A percentile compares a stretch with the other conserved stretches of the same genome.
Evolutionary conservation across 2,113 vertebrate species (phyloP).

Genomic region (Bubo blakistoni): DNA sequence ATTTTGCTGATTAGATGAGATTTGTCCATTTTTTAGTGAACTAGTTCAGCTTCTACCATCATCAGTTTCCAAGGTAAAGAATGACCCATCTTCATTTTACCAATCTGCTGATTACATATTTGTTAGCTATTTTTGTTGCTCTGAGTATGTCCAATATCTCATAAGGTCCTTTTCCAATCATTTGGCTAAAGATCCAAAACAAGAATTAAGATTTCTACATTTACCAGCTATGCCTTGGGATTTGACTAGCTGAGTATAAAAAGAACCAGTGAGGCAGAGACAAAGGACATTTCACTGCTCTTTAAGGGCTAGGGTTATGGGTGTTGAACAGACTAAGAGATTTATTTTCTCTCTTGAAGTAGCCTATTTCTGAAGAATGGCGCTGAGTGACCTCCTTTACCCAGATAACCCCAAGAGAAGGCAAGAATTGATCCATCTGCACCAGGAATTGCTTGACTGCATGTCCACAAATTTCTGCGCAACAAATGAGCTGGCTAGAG

Average conservation of each 20-base stretch:
- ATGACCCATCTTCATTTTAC: not conserved
- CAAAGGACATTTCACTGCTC: not conserved
- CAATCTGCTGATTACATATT: not conserved
- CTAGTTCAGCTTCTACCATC: not conserved
- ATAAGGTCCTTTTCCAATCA: not conserved
- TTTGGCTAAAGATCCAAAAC: not conserved
- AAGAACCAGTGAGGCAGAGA: not conserved
- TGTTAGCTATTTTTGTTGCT: not conserved
- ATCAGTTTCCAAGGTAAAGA: not conserved
- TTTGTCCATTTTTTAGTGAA: not conserved
- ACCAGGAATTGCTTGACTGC: slow-evolving; percentile 70
- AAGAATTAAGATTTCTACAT: not conserved
- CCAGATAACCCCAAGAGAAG: slow-evolving; percentile 74
- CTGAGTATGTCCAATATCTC: not conserved
- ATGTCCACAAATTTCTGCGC: slow-evolving; percentile 68
- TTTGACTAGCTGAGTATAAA: not conserved
- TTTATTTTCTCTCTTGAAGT: slow-evolving; percentile 43
- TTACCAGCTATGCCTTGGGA: not conserved
- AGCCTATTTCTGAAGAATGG: slow-evolving; percentile 60
- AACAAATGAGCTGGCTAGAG: slow-evolving; percentile 68
- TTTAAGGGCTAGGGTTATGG: not conserved
- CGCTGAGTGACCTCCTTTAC: slow-evolving; percentile 72
- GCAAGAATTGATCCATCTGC: slow-evolving; percentile 69
- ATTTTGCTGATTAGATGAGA: not conserved
- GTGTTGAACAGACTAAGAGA: not conserved